Percentiles rank a stretch among this genome's conserved stretches.
Evolutionary conservation across 2,888 invertebrate species (phyloP).

Genomic region (Eurytoma californica): DNA sequence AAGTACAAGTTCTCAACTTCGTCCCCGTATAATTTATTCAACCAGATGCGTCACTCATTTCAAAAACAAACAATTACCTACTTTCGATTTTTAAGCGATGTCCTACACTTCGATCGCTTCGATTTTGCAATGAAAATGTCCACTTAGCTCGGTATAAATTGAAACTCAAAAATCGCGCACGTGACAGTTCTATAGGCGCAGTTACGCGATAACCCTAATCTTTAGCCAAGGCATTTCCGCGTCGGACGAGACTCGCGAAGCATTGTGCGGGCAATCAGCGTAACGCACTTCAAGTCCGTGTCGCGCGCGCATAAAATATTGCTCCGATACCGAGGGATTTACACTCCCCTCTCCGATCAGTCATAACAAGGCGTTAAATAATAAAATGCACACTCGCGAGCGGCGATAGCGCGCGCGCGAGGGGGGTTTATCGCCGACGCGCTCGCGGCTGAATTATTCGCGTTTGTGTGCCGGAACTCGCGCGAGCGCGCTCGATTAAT

Average conservation of each 20-base stretch:
- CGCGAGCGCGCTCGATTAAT: slow-evolving; percentile 9
- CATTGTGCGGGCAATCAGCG: not conserved
- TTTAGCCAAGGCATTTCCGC: slow-evolving; percentile 30
- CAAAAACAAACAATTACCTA: not conserved
- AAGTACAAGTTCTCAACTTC: not conserved
- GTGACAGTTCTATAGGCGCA: not conserved
- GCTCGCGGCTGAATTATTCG: not conserved
- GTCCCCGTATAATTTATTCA: not conserved
- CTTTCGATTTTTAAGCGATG: not conserved
- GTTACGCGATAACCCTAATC: slow-evolving; percentile 39
- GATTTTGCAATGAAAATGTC: not conserved
- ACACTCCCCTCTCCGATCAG: not conserved
- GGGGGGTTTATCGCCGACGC: not conserved
- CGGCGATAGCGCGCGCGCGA: not conserved
- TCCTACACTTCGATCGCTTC: not conserved
- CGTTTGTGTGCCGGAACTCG: slow-evolving; percentile 11
- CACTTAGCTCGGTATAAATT: not conserved
- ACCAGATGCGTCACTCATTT: not conserved
- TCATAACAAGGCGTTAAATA: not conserved
- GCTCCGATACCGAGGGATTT: slow-evolving; percentile 8
- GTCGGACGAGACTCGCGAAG: not conserved
- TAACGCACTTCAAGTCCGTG: too few relatives aligned
- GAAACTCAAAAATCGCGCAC: not conserved
- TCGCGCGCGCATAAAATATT: slow-evolving; percentile 3
- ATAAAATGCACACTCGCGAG: not conserved